Percentiles rank a stretch among this genome's conserved stretches.
These are phyloP conservation scores for Xenopus petersii DNA, from an alignment of 2,797 vertebrate species.

Conservation along the genomic window DNA sequence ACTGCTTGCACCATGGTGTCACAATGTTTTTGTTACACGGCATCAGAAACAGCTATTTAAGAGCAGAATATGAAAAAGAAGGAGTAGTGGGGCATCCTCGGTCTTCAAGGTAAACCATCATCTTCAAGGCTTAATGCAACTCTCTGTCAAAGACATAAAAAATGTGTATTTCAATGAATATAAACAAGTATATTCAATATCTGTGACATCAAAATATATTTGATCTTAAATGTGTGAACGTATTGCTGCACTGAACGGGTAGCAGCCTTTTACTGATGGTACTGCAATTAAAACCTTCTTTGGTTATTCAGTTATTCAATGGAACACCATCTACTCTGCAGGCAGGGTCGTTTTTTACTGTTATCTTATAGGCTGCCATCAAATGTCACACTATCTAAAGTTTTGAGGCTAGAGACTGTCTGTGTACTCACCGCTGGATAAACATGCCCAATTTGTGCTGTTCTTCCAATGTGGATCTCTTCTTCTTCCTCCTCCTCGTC, in stretches of 20 bases:
- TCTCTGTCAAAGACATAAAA: constrained; percentile 75
- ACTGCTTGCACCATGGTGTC: not conserved
- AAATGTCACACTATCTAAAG: too few relatives aligned
- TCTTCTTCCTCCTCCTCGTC: constrained; percentile 86
- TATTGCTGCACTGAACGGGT: too few relatives aligned
- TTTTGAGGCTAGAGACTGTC: too few relatives aligned
- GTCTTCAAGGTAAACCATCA: constrained; percentile 89
- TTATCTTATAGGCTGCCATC: too few relatives aligned
- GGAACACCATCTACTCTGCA: too few relatives aligned
- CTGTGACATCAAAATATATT: too few relatives aligned
- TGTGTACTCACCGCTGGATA: constrained; percentile 91
- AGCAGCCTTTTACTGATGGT: too few relatives aligned
- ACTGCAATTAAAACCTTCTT: too few relatives aligned
- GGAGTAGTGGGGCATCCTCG: not conserved
- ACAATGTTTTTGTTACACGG: not conserved
- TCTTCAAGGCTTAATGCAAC: constrained; percentile 95
- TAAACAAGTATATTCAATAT: too few relatives aligned
- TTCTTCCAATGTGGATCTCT: constrained; percentile 91
- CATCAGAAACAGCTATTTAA: not conserved
- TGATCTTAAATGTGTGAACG: too few relatives aligned
- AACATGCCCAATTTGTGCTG: constrained; percentile 90
- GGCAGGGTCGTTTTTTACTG: too few relatives aligned
- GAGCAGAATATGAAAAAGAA: not conserved
- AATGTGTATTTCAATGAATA: not conserved
- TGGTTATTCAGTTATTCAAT: too few relatives aligned